Evolutionary conservation across 2,113 vertebrate genomes (phyloP), one percentile per base, ranked within the genome.

Genomic region (Bubo scandiacus): DNA sequence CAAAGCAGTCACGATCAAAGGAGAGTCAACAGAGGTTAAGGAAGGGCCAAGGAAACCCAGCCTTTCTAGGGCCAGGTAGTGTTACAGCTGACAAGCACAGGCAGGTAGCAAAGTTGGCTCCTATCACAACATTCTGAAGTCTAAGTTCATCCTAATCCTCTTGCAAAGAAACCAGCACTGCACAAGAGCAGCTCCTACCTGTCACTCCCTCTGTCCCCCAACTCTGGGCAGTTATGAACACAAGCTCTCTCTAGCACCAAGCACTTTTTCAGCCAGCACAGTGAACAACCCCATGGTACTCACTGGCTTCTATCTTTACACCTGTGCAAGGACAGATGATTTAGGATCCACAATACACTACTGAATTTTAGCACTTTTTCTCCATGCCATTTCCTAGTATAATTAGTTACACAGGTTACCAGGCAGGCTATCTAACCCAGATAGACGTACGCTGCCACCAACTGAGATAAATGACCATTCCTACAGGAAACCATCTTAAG

Each of bases 191-290:
- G 58, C 82, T 92, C 67, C 15, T 17, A 15, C 47, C 52, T 3
- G 0, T 62, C 49, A 4, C 59, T 90, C 43, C 45, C 55, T 36
- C 34, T 3, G 5, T 26, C 49, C 34, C 34, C 84, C 36, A 10
- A 9, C 34, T 40, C 26, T 0, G 0, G 61, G 30, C 55, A 34
- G 25, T 2, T 12, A 17, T 0, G 7, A 62, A 47, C 36, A 17
- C 1, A 1, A 91, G 58, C 30, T 55, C 55, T 49, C 42, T 55
- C 30, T 1, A 71, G 52, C 70, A 82, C 27, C 34, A 54, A 65
- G 40, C 2, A 2, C 25, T 51, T 83, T 38, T 38, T 51, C 71
- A 75, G 52, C 8, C 42, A 77, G 67, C 58, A 42, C 21, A 47
- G 23, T 6, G 32, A 68, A 43, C 75, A 57, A 18, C 3, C 10